A percentile compares a stretch with the other conserved stretches of the same genome.
These are phyloP conservation scores for Lissocephala sabroskyi DNA, from an alignment of 2,888 invertebrate species.

Conservation along the genomic window DNA sequence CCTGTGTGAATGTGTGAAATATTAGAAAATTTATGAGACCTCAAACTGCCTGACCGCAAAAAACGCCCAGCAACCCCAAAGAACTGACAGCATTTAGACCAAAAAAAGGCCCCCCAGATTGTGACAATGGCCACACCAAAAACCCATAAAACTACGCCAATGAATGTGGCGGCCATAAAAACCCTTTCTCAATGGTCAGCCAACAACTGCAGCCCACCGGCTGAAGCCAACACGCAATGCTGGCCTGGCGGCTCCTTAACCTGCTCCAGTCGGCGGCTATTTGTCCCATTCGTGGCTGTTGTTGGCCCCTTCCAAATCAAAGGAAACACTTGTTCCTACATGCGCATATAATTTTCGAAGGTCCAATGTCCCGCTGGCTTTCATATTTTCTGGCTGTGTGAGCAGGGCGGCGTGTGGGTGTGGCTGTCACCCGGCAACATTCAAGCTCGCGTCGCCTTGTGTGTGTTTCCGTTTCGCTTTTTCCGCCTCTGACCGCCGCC, in stretches of 20 bases:
- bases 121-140: not conserved
- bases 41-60: not conserved
- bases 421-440: too few species aligned
- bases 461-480: constrained; percentile 3
- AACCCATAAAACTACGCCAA: not conserved
- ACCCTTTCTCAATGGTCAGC: not conserved
- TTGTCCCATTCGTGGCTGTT: too few species aligned
- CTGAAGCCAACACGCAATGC: not conserved
- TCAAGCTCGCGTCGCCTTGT: not conserved
- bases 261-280: not conserved
- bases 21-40: not conserved
- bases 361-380: constrained; percentile 58
- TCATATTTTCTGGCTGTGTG: constrained; percentile 51
- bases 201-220: not conserved
- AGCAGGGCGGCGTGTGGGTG: too few species aligned
- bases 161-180: not conserved
- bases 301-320: constrained; percentile 32
- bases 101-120: not conserved
- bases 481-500: constrained; percentile 10
- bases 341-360: constrained; percentile 36
- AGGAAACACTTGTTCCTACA: constrained; percentile 41
- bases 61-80: not conserved
- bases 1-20: not conserved
- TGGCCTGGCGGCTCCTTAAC: not conserved
- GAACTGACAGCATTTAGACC: not conserved